phyloP scores from a whole-genome alignment of 2,888 invertebrate species.

The Artemia sp. region DNA sequence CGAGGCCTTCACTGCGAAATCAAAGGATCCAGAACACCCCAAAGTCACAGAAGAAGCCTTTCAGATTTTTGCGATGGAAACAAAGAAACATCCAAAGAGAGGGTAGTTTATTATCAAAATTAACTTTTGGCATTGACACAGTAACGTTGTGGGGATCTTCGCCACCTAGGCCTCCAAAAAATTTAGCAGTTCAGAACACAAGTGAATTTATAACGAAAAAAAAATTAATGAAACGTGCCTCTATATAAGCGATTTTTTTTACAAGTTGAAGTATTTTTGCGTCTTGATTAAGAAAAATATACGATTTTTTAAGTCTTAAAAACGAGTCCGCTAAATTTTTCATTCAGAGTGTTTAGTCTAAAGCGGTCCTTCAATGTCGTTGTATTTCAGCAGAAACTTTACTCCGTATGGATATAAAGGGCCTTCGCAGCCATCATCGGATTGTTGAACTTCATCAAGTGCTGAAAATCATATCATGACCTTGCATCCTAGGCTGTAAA shows the following conservation, averaged over 20 bases:
- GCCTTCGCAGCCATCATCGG: no score
- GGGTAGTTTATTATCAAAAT: slow-evolving; percentile 1
- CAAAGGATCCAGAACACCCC: background rate
- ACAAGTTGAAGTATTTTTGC: no score
- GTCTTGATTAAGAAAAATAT: no score
- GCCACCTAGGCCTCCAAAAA: background rate
- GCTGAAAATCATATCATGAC: no score
- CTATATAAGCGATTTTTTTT: background rate
- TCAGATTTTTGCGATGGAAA: background rate
- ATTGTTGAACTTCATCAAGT: no score
- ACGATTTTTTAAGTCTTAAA: no score
- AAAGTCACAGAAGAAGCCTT: background rate
- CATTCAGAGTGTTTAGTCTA: no score
- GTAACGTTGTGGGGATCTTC: slow-evolving; percentile 8
- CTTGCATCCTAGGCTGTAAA: no score
- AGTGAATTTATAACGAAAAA: background rate
- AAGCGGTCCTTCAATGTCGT: no score
- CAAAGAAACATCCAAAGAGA: background rate
- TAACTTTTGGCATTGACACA: background rate
- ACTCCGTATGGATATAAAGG: no score
- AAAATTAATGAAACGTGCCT: slow-evolving; percentile 7
- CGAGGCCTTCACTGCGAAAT: background rate
- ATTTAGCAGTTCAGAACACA: background rate
- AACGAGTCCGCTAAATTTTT: no score
- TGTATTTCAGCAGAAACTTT: no score